Conservation (phyloP, 2,113 vertebrate genomes). For the Cololabis saira region DNA sequence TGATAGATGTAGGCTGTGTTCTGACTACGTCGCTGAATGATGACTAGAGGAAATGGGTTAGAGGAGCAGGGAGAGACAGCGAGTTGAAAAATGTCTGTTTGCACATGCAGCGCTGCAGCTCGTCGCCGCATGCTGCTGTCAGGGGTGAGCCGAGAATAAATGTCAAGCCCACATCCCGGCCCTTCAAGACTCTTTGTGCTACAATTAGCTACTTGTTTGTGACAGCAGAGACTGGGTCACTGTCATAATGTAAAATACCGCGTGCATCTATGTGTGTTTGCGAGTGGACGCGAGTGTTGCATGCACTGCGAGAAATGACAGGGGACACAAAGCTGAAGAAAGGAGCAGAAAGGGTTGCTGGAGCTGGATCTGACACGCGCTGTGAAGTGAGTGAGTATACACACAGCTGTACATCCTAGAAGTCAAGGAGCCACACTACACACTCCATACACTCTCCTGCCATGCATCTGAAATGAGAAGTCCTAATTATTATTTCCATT, state of each 20-base stretch:
- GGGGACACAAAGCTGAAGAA: conserved; percentile 6
- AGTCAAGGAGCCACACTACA: conserved; percentile 51
- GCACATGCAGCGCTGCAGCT: conserved; percentile 37
- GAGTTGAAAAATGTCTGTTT: conserved; percentile 65
- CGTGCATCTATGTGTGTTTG: conserved; percentile 16
- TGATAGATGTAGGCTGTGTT: conserved; percentile 62
- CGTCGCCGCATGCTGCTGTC: conserved; percentile 52
- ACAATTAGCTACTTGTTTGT: conserved; percentile 60
- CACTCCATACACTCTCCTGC: conserved; percentile 60
- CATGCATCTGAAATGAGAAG: conserved; percentile 72
- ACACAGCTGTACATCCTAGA: conserved; percentile 72
- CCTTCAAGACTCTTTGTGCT: conserved; percentile 53
- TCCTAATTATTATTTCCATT: conserved; percentile 82
- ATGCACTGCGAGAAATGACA: conserved; percentile 15
- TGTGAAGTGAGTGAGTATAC: conserved; percentile 36
- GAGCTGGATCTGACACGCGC: conserved; percentile 15
- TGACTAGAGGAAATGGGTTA: conserved; percentile 74
- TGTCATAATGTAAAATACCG: conserved; percentile 43
- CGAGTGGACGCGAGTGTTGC: neutral
- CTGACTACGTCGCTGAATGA: conserved; percentile 64
- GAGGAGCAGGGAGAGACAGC: conserved; percentile 45
- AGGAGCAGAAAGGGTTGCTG: conserved; percentile 23
- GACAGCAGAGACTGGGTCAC: conserved; percentile 60
- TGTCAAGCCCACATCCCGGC: conserved; percentile 31
- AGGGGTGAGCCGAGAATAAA: conserved; percentile 55